Evolutionary conservation across 2,888 invertebrate genomes (phyloP).

Genomic region (Ennomos fuscantarius): DNA sequence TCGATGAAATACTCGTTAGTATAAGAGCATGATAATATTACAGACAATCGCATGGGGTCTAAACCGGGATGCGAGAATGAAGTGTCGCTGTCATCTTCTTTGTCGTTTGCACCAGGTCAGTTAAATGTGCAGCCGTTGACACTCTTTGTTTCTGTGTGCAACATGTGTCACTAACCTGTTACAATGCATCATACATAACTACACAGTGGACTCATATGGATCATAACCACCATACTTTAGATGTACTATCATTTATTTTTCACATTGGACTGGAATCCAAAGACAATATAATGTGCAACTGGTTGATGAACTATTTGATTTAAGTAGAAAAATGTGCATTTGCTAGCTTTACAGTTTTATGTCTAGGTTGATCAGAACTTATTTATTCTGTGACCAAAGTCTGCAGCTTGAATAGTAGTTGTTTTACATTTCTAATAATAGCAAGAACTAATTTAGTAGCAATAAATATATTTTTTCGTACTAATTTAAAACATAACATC

Average conservation of each 20-base stretch:
- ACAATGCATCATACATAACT: conserved; percentile 50
- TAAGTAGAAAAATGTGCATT: conserved; percentile 8
- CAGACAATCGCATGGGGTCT: conserved; percentile 84
- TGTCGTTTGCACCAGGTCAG: conserved; percentile 84
- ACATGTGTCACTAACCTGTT: conserved; percentile 81
- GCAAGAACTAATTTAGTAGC: conserved; percentile 4
- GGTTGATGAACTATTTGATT: conserved; percentile 2
- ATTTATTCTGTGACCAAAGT: neutral
- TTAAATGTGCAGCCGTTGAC: conserved; percentile 79
- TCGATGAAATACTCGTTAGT: conserved; percentile 47
- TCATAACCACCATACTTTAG: conserved; percentile 60
- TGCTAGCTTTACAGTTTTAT: conserved; percentile 27
- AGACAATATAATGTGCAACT: conserved; percentile 11
- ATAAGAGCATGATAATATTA: conserved; percentile 75
- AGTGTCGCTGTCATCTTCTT: conserved; percentile 82
- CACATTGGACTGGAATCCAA: conserved; percentile 30
- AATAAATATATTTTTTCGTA: neutral
- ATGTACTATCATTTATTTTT: conserved; percentile 43
- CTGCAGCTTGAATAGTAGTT: conserved; percentile 19
- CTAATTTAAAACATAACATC: too few species aligned
- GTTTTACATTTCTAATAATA: conserved; percentile 7
- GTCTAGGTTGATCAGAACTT: conserved; percentile 3
- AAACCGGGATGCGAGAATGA: conserved; percentile 82
- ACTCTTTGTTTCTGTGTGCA: conserved; percentile 77
- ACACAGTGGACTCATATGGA: conserved; percentile 49